These are phyloP conservation scores for Halcyon chelicuti DNA, from an alignment of 2,797 vertebrate genomes.

Conservation along the genomic window DNA sequence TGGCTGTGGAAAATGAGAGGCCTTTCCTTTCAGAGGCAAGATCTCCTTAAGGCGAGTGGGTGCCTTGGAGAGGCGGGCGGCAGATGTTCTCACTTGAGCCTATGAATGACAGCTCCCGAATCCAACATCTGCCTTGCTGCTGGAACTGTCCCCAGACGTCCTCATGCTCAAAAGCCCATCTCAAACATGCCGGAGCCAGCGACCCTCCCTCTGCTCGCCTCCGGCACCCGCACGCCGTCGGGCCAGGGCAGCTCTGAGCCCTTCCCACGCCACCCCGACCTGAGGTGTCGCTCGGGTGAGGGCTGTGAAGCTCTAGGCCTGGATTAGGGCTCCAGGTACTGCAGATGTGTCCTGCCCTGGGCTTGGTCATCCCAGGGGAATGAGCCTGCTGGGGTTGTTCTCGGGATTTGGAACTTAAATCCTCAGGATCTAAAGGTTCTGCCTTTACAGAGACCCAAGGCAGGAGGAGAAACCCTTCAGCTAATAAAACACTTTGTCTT, in stretches of 20 bases:
- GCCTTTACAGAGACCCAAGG: background rate
- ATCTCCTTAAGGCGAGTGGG: background rate
- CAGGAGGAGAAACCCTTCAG: background rate
- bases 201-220: accelerated
- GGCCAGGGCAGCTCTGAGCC: background rate
- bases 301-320: background rate
- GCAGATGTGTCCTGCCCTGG: accelerated
- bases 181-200: background rate
- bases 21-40: background rate
- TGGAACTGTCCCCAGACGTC: background rate
- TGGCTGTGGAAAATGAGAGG: background rate
- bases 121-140: slow-evolving; percentile 1
- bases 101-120: background rate
- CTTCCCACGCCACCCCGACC: too few relatives aligned
- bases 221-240: accelerated
- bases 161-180: background rate
- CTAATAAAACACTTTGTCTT: background rate
- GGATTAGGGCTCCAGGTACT: background rate
- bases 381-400: background rate
- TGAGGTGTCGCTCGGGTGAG: too few relatives aligned
- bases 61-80: accelerated
- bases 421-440: background rate
- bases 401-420: background rate
- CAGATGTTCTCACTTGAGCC: slow-evolving; percentile 35
- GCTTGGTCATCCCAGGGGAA: accelerated